These are phyloP conservation scores for Drosophila histrio DNA, from an alignment of 2,888 invertebrate species.

Conservation along the genomic window DNA sequence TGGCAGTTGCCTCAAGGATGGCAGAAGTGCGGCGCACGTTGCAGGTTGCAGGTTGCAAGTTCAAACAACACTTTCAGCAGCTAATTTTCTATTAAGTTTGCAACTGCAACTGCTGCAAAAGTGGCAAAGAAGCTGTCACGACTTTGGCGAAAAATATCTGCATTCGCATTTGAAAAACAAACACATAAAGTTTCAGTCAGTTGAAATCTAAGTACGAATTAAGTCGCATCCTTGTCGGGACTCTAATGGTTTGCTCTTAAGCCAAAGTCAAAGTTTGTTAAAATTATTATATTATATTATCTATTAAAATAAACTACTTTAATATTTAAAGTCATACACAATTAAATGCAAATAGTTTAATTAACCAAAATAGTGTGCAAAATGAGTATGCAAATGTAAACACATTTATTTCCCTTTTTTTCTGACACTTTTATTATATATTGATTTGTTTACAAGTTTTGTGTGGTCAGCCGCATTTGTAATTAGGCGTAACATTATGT, in stretches of 20 bases:
- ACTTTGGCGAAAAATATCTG: conserved; percentile 45
- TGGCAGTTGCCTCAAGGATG: conserved; percentile 46
- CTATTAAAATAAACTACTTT: background rate
- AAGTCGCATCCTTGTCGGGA: conserved; percentile 12
- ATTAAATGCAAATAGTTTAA: background rate
- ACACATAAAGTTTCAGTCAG: conserved; percentile 40
- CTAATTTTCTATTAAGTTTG: conserved; percentile 67
- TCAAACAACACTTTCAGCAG: conserved; percentile 59
- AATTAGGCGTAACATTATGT: background rate
- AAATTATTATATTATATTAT: background rate
- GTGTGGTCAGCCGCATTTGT: conserved; percentile 1
- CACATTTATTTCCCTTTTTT: conserved; percentile 2
- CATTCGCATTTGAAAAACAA: conserved; percentile 33
- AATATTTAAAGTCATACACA: background rate
- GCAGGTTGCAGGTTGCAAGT: conserved; percentile 52
- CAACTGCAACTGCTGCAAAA: conserved; percentile 38
- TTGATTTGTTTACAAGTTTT: conserved; percentile 13
- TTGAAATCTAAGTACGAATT: conserved; percentile 33
- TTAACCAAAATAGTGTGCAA: background rate
- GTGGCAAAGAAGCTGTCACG: conserved; percentile 47
- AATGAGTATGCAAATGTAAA: background rate
- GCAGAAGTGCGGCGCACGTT: conserved; percentile 11
- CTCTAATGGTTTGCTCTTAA: background rate
- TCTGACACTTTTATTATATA: background rate
- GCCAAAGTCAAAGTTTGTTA: background rate